Percentiles rank a stretch among this genome's conserved stretches.
These are phyloP conservation scores for Nebria salina DNA, from an alignment of 2,888 invertebrate species.

Conservation along the genomic window DNA sequence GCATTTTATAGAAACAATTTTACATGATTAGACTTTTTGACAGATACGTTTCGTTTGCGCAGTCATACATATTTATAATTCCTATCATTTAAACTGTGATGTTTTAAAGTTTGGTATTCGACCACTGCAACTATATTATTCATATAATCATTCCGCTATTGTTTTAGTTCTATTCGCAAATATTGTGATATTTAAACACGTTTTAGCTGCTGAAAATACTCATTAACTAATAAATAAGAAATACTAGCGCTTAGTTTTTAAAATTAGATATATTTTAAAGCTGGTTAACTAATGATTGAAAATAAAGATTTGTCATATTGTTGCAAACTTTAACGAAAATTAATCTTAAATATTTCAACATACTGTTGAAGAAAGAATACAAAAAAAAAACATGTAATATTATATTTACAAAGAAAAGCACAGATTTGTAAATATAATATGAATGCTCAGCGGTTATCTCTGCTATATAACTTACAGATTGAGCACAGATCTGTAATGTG, in stretches of 20 bases:
- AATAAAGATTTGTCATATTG: neutral
- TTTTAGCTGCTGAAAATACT: conserved; percentile 37
- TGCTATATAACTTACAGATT: neutral
- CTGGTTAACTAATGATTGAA: neutral
- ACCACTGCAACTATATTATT: neutral
- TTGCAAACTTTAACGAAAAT: neutral
- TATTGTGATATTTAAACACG: conserved; percentile 36
- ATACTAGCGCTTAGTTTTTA: conserved; percentile 27
- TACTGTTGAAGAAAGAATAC: neutral
- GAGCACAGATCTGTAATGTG: neutral
- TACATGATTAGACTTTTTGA: neutral
- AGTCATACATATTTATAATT: neutral
- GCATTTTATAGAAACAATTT: conserved; percentile 16
- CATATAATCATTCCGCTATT: conserved; percentile 24
- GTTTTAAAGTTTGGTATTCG: neutral
- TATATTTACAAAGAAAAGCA: conserved; percentile 4
- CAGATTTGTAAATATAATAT: conserved; percentile 1
- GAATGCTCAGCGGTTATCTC: neutral
- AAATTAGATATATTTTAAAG: conserved; percentile 32
- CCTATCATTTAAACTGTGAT: conserved; percentile 19
- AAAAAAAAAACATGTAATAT: neutral
- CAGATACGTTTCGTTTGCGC: neutral
- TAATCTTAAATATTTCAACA: neutral
- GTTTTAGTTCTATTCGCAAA: conserved; percentile 27
- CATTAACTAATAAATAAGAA: conserved; percentile 19